Evolutionary conservation across 2,888 invertebrate genomes (phyloP).

Genomic region (Chloromyia formosa): DNA sequence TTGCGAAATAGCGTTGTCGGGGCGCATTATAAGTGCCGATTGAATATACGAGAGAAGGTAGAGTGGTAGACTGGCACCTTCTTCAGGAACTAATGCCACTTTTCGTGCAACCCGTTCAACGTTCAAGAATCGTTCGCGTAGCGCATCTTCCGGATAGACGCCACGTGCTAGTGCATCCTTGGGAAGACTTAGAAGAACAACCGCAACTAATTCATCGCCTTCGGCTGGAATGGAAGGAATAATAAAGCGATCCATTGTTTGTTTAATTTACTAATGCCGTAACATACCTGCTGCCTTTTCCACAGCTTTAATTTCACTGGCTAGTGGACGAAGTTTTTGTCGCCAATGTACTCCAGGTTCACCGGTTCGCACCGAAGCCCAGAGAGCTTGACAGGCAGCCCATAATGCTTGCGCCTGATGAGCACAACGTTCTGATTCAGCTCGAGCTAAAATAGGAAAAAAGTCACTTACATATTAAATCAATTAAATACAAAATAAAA

Average conservation of each 20-base stretch:
- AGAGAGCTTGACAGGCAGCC: constrained; percentile 91
- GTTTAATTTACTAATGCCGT: too few relatives aligned
- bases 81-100: constrained; percentile 86
- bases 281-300: constrained; percentile 75
- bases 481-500: not conserved
- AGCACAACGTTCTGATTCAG: constrained; percentile 77
- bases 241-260: not conserved
- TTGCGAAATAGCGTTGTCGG: constrained; percentile 74
- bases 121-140: constrained; percentile 84
- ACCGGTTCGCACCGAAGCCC: constrained; percentile 76
- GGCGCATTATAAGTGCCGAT: constrained; percentile 80
- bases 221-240: constrained; percentile 64
- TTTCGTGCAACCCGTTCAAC: constrained; percentile 82
- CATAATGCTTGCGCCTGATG: constrained; percentile 88
- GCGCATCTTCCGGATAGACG: constrained; percentile 86
- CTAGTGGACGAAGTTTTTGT: constrained; percentile 70
- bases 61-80: constrained; percentile 84
- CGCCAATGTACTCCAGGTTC: constrained; percentile 68
- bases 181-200: constrained; percentile 82
- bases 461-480: constrained; percentile 16
- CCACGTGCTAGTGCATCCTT: constrained; percentile 79
- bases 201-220: constrained; percentile 81
- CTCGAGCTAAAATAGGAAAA: constrained; percentile 68
- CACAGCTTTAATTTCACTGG: constrained; percentile 77
- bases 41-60: constrained; percentile 90